Percentiles rank a stretch among this genome's conserved stretches.
Evolutionary conservation across 2,113 vertebrate species (phyloP).

Genomic region (Microtus richardsoni): DNA sequence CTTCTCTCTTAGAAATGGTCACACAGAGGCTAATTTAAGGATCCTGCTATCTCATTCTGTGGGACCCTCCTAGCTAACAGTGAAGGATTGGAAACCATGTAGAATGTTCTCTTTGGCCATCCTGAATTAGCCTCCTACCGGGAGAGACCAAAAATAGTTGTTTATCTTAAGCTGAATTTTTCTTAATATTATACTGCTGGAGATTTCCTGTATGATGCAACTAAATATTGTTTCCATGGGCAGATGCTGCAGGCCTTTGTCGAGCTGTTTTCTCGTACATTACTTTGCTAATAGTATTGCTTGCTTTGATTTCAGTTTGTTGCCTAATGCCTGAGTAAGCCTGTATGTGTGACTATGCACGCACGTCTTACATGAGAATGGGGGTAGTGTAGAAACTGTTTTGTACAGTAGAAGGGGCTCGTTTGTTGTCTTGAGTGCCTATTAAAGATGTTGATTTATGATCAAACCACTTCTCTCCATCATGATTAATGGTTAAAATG

Average conservation of each 20-base stretch:
- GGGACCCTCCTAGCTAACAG: background rate
- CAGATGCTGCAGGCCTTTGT: constrained; percentile 62
- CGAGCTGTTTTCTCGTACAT: constrained; percentile 77
- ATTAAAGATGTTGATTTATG: background rate
- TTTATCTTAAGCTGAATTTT: background rate
- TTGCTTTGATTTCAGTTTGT: constrained; percentile 86
- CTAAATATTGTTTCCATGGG: constrained; percentile 65
- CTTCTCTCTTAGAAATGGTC: background rate
- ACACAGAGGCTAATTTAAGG: constrained; percentile 7
- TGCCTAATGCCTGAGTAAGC: constrained; percentile 58
- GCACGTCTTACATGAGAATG: background rate
- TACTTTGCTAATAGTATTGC: constrained; percentile 87
- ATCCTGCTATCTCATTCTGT: constrained; percentile 4
- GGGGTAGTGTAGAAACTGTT: background rate
- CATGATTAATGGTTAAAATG: background rate
- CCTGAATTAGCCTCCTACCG: background rate
- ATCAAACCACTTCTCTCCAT: background rate
- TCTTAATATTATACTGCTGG: background rate
- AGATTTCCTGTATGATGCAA: constrained; percentile 19
- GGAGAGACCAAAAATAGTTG: background rate
- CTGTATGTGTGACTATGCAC: background rate
- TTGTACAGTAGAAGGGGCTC: background rate
- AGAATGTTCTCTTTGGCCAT: constrained; percentile 13
- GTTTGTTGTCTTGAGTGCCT: background rate
- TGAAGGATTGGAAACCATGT: background rate